A percentile compares a stretch with the other conserved stretches of the same genome.
These are phyloP conservation scores for Drosophila hawaiiensis DNA, from an alignment of 2,888 invertebrate species.

Conservation along the genomic window DNA sequence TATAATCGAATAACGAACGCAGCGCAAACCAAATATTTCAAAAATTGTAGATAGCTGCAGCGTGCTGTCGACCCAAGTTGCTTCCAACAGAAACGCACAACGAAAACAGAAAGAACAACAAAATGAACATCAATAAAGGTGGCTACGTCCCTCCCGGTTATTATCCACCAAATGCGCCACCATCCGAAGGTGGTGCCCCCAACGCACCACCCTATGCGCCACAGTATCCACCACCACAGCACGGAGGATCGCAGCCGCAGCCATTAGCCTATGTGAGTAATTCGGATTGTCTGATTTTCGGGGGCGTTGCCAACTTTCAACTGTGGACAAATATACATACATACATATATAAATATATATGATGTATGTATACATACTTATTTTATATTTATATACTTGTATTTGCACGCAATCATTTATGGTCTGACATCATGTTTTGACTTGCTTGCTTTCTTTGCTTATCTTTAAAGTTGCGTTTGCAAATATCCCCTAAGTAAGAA, in stretches of 20 bases:
- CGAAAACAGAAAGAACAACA: slow-evolving; percentile 30
- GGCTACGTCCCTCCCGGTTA: slow-evolving; percentile 83
- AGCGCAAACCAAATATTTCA: background rate
- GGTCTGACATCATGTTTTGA: slow-evolving; percentile 15
- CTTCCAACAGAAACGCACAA: slow-evolving; percentile 36
- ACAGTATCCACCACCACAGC: slow-evolving; percentile 23
- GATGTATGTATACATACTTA: background rate
- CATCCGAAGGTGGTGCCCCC: slow-evolving; percentile 60
- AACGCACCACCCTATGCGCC: slow-evolving; percentile 41
- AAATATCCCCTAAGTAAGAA: background rate
- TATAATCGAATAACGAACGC: background rate
- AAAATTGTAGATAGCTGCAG: slow-evolving; percentile 1
- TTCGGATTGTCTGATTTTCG: background rate
- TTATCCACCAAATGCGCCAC: slow-evolving; percentile 71
- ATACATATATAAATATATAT: background rate
- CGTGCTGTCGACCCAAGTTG: slow-evolving; percentile 1
- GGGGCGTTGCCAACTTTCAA: slow-evolving; percentile 25
- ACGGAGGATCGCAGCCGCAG: slow-evolving; percentile 39
- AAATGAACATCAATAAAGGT: slow-evolving; percentile 81
- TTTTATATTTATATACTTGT: background rate
- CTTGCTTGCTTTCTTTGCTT: background rate
- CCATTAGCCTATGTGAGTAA: slow-evolving; percentile 77
- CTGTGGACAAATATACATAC: background rate
- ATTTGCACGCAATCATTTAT: background rate
- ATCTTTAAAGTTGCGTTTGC: background rate